These are phyloP conservation scores for Liolophura sinensis DNA, from an alignment of 1,140 invertebrate species.

Conservation along the genomic window DNA sequence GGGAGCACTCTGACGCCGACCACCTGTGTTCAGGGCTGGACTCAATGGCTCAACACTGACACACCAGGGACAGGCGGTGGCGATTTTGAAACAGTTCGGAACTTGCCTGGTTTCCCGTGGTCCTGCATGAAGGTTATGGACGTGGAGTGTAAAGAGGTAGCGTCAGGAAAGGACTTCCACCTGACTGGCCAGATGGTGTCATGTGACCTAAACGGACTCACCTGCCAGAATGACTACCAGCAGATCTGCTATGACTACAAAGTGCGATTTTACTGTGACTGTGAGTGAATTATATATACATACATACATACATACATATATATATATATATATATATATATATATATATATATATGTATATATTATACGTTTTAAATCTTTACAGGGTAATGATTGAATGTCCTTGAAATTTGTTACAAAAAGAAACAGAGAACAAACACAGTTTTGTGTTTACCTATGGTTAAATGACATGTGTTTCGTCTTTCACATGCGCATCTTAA, in stretches of 20 bases:
- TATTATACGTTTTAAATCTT: no score
- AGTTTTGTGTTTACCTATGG: no score
- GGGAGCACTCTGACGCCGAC: background rate
- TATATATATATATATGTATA: no score
- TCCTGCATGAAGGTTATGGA: slow-evolving; percentile 30
- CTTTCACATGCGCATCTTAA: no score
- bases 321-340: no score
- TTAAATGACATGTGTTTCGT: no score
- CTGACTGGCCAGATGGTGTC: slow-evolving; percentile 31
- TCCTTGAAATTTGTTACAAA: no score
- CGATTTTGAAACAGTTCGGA: slow-evolving; percentile 45
- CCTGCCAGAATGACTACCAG: slow-evolving; percentile 20
- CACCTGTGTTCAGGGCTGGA: slow-evolving; percentile 51
- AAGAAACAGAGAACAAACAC: no score
- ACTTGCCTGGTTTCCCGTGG: slow-evolving; percentile 29
- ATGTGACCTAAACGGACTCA: slow-evolving; percentile 29
- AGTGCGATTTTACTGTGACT: slow-evolving; percentile 55
- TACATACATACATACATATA: no score
- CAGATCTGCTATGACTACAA: slow-evolving; percentile 44
- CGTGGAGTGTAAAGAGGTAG: slow-evolving; percentile 25
- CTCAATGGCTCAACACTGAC: slow-evolving; percentile 51
- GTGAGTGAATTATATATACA: slow-evolving; percentile 25
- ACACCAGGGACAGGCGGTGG: slow-evolving; percentile 34
- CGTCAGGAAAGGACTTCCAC: slow-evolving; percentile 22
- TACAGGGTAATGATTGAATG: no score